A percentile compares a stretch with the other conserved stretches of the same genome.
Evolutionary conservation across 2,797 vertebrate genomes (phyloP).

Genomic region (Lates japonicus): DNA sequence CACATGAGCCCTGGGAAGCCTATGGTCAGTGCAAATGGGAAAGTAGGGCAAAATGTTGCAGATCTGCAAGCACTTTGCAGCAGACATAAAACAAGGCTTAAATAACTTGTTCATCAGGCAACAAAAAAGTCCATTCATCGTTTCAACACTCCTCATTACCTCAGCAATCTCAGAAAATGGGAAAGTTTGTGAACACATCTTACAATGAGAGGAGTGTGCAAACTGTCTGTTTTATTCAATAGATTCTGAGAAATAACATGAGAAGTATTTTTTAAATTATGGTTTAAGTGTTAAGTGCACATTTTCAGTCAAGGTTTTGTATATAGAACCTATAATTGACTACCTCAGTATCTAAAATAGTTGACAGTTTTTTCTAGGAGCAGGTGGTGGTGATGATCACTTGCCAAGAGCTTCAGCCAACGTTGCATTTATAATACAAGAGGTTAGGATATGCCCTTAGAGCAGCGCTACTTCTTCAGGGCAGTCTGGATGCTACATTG

Average conservation of each 20-base stretch:
- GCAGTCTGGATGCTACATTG: too few species aligned
- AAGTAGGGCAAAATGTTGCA: slow-evolving; percentile 56
- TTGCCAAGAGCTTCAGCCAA: too few species aligned
- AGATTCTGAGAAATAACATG: not conserved
- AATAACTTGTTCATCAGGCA: slow-evolving; percentile 42
- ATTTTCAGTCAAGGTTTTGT: not conserved
- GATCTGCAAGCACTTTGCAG: slow-evolving; percentile 31
- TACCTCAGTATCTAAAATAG: too few species aligned
- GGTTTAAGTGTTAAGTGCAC: not conserved
- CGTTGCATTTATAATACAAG: too few species aligned
- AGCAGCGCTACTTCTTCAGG: too few species aligned
- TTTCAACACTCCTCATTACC: slow-evolving; percentile 34
- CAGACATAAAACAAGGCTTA: slow-evolving; percentile 20
- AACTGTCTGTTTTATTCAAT: not conserved
- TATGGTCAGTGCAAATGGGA: slow-evolving; percentile 36
- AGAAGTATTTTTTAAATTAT: slow-evolving; percentile 7
- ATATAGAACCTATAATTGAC: too few species aligned
- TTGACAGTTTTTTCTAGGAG: too few species aligned
- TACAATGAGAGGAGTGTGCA: not conserved
- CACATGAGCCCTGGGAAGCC: slow-evolving; percentile 26
- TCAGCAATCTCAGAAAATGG: slow-evolving; percentile 16
- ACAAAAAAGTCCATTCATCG: slow-evolving; percentile 28
- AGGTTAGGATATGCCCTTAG: too few species aligned
- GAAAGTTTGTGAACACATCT: slow-evolving; percentile 18
- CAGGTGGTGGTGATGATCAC: too few species aligned